Percentiles rank a stretch among this genome's conserved stretches.
These are phyloP conservation scores for Penaeus chinensis DNA, from an alignment of 1,140 invertebrate species.

Conservation along the genomic window DNA sequence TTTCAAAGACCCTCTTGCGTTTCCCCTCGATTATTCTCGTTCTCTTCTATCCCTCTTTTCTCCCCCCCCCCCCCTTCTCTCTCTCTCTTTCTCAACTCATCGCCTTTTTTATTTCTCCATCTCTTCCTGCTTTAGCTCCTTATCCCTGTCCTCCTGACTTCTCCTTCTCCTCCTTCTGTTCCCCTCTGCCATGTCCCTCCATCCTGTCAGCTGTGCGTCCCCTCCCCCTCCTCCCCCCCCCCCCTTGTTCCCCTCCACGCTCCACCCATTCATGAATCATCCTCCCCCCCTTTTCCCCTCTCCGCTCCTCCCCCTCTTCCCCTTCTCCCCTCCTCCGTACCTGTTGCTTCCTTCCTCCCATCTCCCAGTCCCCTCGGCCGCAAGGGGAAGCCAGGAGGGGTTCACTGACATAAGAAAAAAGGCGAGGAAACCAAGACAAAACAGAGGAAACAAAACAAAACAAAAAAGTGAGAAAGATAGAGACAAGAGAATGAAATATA, in stretches of 20 bases:
- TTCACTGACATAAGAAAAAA: too few species aligned
- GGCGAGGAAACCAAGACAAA: too few species aligned
- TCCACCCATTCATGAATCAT: not conserved
- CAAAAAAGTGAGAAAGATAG: too few species aligned
- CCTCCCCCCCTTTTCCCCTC: too few species aligned
- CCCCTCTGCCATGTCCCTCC: not conserved
- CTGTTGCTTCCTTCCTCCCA: not conserved
- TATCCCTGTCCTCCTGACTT: not conserved
- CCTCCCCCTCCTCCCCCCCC: not conserved
- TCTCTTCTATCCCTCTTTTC: not conserved
- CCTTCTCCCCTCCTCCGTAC: not conserved
- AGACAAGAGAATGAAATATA: too few species aligned
- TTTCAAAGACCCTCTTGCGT: not conserved
- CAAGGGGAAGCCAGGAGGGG: too few species aligned
- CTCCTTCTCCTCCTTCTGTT: not conserved
- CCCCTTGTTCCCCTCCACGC: not conserved
- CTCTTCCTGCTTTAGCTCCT: too few species aligned
- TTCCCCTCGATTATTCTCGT: constrained; percentile 1
- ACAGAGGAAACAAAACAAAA: too few species aligned
- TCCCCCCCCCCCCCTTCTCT: not conserved
- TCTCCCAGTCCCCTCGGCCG: not conserved
- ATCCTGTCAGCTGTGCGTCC: not conserved
- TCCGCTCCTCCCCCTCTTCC: not conserved
- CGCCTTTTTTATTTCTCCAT: not conserved
- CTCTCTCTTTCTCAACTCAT: not conserved